Base-by-base conservation (phyloP, 2,888 invertebrate species). In the Nemotelus nigrinus region DNA sequence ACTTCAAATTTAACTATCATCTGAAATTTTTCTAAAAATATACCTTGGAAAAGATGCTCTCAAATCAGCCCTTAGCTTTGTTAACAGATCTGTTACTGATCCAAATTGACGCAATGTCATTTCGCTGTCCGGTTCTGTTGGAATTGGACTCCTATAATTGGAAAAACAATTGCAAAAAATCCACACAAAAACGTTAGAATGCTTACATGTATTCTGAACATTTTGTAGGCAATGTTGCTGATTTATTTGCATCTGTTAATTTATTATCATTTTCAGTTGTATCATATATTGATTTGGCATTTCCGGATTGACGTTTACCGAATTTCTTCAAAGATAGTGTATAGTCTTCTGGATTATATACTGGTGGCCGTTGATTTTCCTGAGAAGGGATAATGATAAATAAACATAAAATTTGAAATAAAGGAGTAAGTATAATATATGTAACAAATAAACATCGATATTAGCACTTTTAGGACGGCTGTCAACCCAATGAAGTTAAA, bases 331-430 rank as follows among this genome's bases (percentile, higher is more conserved):
- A 86, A 0, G 94, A 93, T 3, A 91, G 89, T 3, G 93, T 93
- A 85, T 96, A 96, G 86, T 96, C 96, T 85, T 96, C 96, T 0
- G 96, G 93, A 85, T 96, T 96, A 89, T 96, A 96, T 39, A 96
- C 93, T 0, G 96, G 96, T 48, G 96, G 95, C 63, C 95, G 90
- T 83, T 94, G 93, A 82, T 94, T 94, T 84, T 95, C 94, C 93
- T 94, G 47, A 25, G 3, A 82, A 80, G 43, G 6, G 55, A 57
- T 57, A 50, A 70, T 47, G 60, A 43, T 63, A 25, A 25, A 25
- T 25, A 25, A 25, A 25, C 25, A 25, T 25, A 25, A 25, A 25
- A 25, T 25, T 25, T 25, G 25, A 25, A 25, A 25, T 25, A 25
- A 25, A 25, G 1, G 25, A 25, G 25, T 25, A 25, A 1, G 25